Evolutionary conservation across 2,113 vertebrate genomes (phyloP).

Genomic region (Paradisaea rubra): DNA sequence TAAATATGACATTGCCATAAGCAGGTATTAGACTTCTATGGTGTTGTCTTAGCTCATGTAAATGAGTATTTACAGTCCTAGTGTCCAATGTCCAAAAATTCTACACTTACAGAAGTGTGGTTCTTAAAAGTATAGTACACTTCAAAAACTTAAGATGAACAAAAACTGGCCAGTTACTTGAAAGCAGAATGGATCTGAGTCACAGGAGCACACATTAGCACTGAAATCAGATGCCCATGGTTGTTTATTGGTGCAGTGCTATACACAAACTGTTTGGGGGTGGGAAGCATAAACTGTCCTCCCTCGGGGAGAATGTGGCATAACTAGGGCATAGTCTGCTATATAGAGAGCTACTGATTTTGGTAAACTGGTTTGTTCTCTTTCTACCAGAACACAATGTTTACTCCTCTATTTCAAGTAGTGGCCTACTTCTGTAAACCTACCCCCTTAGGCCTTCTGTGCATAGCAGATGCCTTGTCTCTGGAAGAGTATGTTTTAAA

Average conservation of each 20-base stretch:
- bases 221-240: not conserved
- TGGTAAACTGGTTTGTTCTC: not conserved
- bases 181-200: not conserved
- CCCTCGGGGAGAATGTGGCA: not conserved
- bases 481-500: not conserved
- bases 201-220: not conserved
- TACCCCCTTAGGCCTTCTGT: not conserved
- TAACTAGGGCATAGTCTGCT: not conserved
- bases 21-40: not conserved
- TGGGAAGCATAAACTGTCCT: not conserved
- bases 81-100: not conserved
- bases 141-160: not conserved
- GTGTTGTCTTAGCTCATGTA: not conserved
- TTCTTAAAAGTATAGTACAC: not conserved
- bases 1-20: not conserved
- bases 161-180: not conserved
- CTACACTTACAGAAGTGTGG: not conserved
- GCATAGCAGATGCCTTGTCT: not conserved
- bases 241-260: not conserved
- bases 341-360: not conserved
- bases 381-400: not conserved
- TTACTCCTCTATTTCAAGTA: not conserved
- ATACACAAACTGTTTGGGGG: not conserved
- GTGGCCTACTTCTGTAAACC: not conserved
- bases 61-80: not conserved